These are phyloP conservation scores for Podocnemis expansa DNA, from an alignment of 2,113 vertebrate genomes.

Conservation along the genomic window DNA sequence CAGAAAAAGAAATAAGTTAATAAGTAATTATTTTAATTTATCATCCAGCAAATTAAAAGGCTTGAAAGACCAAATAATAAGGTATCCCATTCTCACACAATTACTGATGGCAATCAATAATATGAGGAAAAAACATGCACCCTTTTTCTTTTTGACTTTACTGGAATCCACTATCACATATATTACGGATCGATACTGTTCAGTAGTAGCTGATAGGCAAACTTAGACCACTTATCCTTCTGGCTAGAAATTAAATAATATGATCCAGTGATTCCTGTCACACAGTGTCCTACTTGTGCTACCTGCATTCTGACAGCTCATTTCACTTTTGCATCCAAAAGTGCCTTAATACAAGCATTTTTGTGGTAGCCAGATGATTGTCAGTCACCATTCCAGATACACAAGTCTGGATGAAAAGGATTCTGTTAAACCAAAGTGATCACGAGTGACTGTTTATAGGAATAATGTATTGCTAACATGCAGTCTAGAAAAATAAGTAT, in stretches of 20 bases:
- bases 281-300: constrained; percentile 38
- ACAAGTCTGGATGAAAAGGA: constrained; percentile 1
- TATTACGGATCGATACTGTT: background rate
- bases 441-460: background rate
- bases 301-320: background rate
- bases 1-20: background rate
- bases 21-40: background rate
- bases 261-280: constrained; percentile 15
- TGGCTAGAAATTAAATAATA: constrained; percentile 28
- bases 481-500: background rate
- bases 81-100: background rate
- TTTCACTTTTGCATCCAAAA: constrained; percentile 14
- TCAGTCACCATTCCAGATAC: background rate
- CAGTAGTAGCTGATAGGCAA: background rate
- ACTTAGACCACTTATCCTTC: background rate
- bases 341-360: constrained; percentile 19
- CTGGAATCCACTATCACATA: background rate
- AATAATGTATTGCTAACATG: background rate
- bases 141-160: background rate
- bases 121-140: background rate
- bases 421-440: constrained; percentile 29
- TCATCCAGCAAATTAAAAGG: background rate
- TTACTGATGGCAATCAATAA: background rate
- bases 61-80: background rate
- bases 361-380: constrained; percentile 10